Evolutionary conservation across 1,140 invertebrate genomes (phyloP).

Genomic region (Atta cephalotes): DNA sequence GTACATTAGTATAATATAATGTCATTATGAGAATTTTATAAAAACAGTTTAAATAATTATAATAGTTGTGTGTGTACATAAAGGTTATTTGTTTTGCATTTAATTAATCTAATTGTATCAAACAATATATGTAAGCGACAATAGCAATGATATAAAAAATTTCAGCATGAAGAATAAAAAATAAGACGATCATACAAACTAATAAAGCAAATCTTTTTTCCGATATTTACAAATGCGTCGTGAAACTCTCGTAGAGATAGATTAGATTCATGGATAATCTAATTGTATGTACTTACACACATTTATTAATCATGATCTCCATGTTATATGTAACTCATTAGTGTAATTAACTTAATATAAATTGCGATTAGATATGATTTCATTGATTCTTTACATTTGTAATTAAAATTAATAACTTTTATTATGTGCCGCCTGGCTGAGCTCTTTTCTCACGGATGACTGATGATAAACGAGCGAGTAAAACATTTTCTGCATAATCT

Average conservation of each 20-base stretch:
- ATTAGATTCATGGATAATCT: slow-evolving; percentile 55
- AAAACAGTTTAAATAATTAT: not conserved
- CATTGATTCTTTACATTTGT: slow-evolving; percentile 12
- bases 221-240: slow-evolving; percentile 54
- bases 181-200: not conserved
- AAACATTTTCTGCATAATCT: not conserved
- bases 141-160: slow-evolving; percentile 10
- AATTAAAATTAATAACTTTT: slow-evolving; percentile 55
- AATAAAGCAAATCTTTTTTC: slow-evolving; percentile 40
- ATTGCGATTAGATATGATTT: slow-evolving; percentile 31
- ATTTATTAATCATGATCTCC: slow-evolving; percentile 31
- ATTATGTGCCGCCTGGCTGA: not conserved
- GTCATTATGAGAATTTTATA: not conserved
- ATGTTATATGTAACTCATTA: not conserved
- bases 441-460: not conserved
- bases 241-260: slow-evolving; percentile 34
- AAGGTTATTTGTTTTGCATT: not conserved
- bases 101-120: slow-evolving; percentile 54
- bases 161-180: slow-evolving; percentile 13
- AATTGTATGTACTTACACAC: slow-evolving; percentile 4
- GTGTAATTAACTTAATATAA: slow-evolving; percentile 60
- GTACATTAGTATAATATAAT: not conserved
- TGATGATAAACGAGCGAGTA: slow-evolving; percentile 12
- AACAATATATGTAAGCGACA: slow-evolving; percentile 32
- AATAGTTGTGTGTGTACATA: not conserved